Base-by-base conservation (phyloP, 2,888 invertebrate species). In the Mellilla xanthometata region DNA sequence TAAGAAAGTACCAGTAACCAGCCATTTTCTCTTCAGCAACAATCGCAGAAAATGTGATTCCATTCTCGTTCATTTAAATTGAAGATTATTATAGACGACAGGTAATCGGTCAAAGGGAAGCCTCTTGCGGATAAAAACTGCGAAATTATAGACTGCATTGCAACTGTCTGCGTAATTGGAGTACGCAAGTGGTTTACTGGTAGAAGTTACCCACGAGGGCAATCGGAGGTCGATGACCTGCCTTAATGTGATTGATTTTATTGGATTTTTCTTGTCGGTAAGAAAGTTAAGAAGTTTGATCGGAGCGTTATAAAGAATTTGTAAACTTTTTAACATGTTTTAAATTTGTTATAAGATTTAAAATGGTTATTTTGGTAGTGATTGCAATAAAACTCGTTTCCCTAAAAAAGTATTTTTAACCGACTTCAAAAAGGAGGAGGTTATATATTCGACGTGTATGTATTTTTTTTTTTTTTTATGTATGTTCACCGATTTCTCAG, bases 161-260 rank as follows among this genome's bases (percentile, higher is more conserved):
- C 56, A 60, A 56, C 54, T 54, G 49, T 56, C 56, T 61, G 45
- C 58, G 65, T 79, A 77, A 82, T 79, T 76, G 73, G 62, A 69
- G 24, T 24, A 24, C 57, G 56, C 70, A 70, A 69, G 60, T 61
- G 55, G 69, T 49, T 49, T 54, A 54, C 52, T 62, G 54, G 56
- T 62, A 59, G 64, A 72, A 49, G 53, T 45, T 73, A 71, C 74
- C 70, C 69, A 73, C 74, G 72, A 60, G 58, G 32, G 52, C 47
- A 65, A 68, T 70, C 64, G 73, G 60, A 68, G 80, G 74, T 67
- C 64, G 61, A 62, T 67, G 60, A 77, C 72, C 81, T 56, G 15
- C n/a, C 10, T 55, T 54, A 36, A 49, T 32, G 35, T 47, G 43
- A 73, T 73, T 70, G 66, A 72, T 72, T 76, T 65, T 62, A 57